Evolutionary conservation across 2,888 invertebrate species (phyloP), one percentile per base, ranked within the genome.

Genomic region (Nesidiocoris tenuis): DNA sequence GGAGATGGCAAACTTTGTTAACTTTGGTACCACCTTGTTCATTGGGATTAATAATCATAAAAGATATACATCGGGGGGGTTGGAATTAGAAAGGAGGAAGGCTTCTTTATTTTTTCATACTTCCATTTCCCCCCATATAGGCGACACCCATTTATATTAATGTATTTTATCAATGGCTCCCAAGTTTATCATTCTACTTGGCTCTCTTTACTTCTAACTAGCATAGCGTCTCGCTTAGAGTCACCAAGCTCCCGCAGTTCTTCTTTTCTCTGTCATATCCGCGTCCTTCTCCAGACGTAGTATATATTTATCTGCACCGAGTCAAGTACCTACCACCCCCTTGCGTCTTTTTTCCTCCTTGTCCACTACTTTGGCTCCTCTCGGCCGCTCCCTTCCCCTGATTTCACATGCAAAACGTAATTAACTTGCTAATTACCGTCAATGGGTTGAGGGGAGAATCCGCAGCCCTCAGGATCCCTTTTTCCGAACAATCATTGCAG

Each of bases 141-240:
- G 80, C 78, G 79, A 79, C 80, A 79, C 80, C 80, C 81, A 81
- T 81, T 81, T 81, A 80, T 81, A 81, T 81, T 81, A 81, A 81
- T 81, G 81, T 81, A 80, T 80, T 80, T 80, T 81, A 81, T 81
- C 81, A 81, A 81, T 81, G 81, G 81, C 79, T 81, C 81, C 81
- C 81, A 79, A 79, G 81, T 80, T 80, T 80, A 80, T 81, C 81
- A 80, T 81, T 80, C 80, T 75, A 76, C 76, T 76, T 75, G 75
- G 76, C 76, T 76, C 77, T 77, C 77, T 76, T 77, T 74, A 55
- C 77, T 23, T 65, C 70, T 67, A 75, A 75, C 68, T 75, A 68
- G 75, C 57, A 61, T 12, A 39, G n/a, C n/a, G n/a, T n/a, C n/a
- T n/a, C n/a, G 12, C n/a, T n/a, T n/a, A n/a, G n/a, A n/a, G 39